Evolutionary conservation across 2,113 vertebrate species (phyloP), one percentile per base, ranked within the genome.

Genomic region (Otus sunia): DNA sequence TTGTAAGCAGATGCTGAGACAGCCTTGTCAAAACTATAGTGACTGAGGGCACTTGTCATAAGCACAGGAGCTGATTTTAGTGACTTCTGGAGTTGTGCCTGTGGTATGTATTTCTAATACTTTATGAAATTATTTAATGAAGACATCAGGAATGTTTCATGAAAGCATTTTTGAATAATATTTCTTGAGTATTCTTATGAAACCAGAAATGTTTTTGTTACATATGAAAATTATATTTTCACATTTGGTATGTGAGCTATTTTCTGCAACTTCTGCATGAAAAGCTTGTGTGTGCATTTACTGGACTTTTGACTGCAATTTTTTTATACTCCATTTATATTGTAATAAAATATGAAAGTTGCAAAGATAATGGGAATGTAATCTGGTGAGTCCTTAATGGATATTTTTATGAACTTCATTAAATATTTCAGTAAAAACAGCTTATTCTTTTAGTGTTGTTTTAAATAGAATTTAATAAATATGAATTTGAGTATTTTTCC

Each of bases 1-100:
- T 7, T 59, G 4, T 37, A 23, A 58, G 39, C 2, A 26, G 52
- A 3, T 58, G 30, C 23, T 27, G 30, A 43, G 41, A 13, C 3
- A 77, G 34, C 10, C 9, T 66, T 60, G 14, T 59, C 5, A 18
- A 47, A 72, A 6, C 12, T 71, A 0, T 15, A 36, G 71, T 37
- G 32, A 11, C 22, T 4, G 8, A 50, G 29, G 36, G 19, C 1
- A 0, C 4, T 36, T 36, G 5, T n/a, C 1, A 0, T 39, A 36
- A 52, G 27, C 16, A 21, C 12, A 37, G 59, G 17, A 43, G 6
- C 17, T 2, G 9, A 15, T 64, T 73, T 73, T 43, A 10, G 17
- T 63, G 30, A 37, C 21, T 68, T n/a, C 12, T 59, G 53, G 53
- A 58, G 18, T 21, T 80, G 45, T 36, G 11, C 12, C 19, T 74